These are phyloP conservation scores for Chitala chitala DNA, from an alignment of 2,113 vertebrate genomes.

Conservation along the genomic window DNA sequence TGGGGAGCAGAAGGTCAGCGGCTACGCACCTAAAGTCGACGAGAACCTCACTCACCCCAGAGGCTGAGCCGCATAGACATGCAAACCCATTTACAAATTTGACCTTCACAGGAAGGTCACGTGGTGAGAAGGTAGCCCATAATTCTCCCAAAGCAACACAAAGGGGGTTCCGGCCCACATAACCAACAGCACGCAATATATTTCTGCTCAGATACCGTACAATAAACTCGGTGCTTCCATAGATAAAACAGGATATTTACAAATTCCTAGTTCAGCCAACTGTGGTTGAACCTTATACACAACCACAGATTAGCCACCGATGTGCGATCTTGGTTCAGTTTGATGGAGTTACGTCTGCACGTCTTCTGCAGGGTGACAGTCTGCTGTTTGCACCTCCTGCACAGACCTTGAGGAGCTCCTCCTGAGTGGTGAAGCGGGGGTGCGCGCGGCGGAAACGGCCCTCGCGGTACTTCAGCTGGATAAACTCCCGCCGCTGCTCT, in stretches of 20 bases:
- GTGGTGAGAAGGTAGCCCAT: neutral
- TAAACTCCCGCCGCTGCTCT: conserved; percentile 78
- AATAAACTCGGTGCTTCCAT: too few species aligned
- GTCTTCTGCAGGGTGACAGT: too few species aligned
- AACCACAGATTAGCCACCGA: too few species aligned
- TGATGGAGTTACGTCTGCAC: too few species aligned
- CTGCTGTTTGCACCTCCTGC: neutral
- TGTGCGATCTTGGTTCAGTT: too few species aligned
- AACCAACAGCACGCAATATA: too few species aligned
- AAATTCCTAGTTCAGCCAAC: too few species aligned
- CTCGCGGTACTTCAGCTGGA: conserved; percentile 78
- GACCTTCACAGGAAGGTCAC: neutral
- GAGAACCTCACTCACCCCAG: neutral
- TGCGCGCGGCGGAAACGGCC: conserved; percentile 76
- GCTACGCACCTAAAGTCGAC: neutral
- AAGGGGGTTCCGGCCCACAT: too few species aligned
- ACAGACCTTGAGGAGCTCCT: conserved; percentile 82
- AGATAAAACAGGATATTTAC: too few species aligned
- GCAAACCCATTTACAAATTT: neutral
- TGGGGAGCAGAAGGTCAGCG: neutral
- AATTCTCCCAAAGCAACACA: neutral
- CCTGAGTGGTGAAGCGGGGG: conserved; percentile 68
- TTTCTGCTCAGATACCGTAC: too few species aligned
- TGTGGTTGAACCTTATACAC: too few species aligned
- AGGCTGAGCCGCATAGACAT: neutral